A percentile compares a stretch with the other conserved stretches of the same genome.
Conservation (phyloP, 2,888 invertebrate species). For the Lamellibrachia satsuma region DNA sequence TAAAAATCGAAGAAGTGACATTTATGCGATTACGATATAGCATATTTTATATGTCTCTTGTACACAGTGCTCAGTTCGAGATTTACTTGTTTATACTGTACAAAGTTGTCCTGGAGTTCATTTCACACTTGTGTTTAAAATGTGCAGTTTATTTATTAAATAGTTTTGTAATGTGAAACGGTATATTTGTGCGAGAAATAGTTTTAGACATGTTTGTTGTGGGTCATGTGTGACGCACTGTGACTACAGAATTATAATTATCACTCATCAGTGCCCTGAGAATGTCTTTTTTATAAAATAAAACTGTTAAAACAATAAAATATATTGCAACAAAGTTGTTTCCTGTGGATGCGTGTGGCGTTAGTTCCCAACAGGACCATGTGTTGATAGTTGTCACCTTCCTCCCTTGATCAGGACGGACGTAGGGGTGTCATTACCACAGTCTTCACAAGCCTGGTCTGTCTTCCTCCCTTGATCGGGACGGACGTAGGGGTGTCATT, state of each 20-base stretch:
- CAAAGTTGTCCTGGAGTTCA: not conserved
- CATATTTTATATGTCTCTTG: not conserved
- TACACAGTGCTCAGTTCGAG: not conserved
- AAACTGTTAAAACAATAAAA: not conserved
- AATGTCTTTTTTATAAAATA: constrained; percentile 17
- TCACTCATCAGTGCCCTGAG: not conserved
- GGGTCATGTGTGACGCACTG: not conserved
- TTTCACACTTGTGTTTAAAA: not conserved
- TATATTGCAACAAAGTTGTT: constrained; percentile 13
- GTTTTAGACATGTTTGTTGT: not conserved
- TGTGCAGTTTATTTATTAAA: constrained; percentile 5
- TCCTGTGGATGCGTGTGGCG: not conserved
- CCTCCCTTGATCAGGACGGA: no score
- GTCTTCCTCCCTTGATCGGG: no score
- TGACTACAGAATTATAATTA: not conserved
- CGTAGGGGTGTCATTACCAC: no score
- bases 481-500: no score
- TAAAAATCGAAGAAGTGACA: not conserved
- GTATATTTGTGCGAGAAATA: constrained; percentile 13
- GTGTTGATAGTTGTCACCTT: no score
- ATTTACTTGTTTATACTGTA: not conserved
- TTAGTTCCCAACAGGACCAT: not conserved
- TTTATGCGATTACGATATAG: not conserved
- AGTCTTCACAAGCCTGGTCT: no score
- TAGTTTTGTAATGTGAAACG: not conserved